Conservation (phyloP, 2,113 vertebrate species). For the Festucalex cinctus region DNA sequence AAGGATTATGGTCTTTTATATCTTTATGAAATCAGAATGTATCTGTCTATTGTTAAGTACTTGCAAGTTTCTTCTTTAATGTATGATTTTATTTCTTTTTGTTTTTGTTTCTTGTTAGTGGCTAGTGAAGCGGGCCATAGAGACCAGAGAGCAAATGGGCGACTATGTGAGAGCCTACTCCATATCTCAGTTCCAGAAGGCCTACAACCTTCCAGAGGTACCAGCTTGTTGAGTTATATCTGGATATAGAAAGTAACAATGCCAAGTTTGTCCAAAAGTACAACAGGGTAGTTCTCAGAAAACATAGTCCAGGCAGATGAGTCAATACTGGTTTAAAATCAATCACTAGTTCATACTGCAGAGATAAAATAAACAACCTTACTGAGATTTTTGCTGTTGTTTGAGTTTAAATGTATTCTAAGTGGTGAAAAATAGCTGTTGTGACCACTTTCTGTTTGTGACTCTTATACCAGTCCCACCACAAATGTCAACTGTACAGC, state of each 20-base stretch:
- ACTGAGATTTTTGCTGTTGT: too few species aligned
- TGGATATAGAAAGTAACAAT: neutral
- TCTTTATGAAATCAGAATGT: neutral
- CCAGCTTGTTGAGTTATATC: constrained; percentile 12
- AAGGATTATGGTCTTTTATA: neutral
- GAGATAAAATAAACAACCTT: too few species aligned
- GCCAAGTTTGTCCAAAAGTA: neutral
- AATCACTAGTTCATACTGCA: too few species aligned
- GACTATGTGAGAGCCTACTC: constrained; percentile 93
- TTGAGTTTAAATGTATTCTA: too few species aligned
- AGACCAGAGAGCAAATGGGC: constrained; percentile 95
- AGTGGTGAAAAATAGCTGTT: too few species aligned
- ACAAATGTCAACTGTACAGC: too few species aligned
- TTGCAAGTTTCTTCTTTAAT: neutral
- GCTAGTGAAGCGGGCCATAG: constrained; percentile 96
- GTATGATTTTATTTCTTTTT: neutral
- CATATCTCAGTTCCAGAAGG: constrained; percentile 92
- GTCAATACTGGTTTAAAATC: too few species aligned
- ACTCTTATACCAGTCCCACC: too few species aligned
- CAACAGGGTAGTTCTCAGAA: too few species aligned
- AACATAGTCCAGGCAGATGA: too few species aligned
- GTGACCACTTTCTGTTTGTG: too few species aligned
- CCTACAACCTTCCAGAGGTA: constrained; percentile 87
- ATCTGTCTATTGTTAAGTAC: neutral
- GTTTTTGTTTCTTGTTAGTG: constrained; percentile 74